phyloP scores from a whole-genome alignment of 2,888 invertebrate genomes.

The Chloroclysta siterata region DNA sequence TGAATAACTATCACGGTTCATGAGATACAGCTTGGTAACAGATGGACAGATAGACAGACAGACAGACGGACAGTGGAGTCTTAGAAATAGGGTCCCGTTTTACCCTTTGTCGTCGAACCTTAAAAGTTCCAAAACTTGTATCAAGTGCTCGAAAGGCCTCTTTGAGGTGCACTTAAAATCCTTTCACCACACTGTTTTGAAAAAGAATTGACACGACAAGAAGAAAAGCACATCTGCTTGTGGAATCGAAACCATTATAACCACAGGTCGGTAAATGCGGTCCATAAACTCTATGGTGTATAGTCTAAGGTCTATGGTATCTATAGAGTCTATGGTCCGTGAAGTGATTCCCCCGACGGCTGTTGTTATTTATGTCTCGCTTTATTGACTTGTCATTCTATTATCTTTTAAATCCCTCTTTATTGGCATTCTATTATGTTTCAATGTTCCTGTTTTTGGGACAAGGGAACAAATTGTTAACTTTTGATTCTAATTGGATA shows the following conservation, averaged over 20 bases:
- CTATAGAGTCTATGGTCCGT: conserved; percentile 40
- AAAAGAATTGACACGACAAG: too few species aligned
- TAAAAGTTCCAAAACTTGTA: too few species aligned
- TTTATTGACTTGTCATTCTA: conserved; percentile 23
- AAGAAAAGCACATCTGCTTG: conserved; percentile 9
- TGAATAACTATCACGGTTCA: too few species aligned
- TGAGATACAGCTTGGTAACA: too few species aligned
- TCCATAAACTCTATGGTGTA: conserved; percentile 7
- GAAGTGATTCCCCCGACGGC: conserved; percentile 30
- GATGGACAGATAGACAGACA: too few species aligned
- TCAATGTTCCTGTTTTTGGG: neutral
- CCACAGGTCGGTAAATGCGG: conserved; percentile 36
- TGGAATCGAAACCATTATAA: neutral
- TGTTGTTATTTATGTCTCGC: conserved; percentile 15
- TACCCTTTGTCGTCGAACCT: too few species aligned
- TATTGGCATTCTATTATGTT: conserved; percentile 1
- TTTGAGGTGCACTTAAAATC: too few species aligned
- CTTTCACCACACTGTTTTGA: too few species aligned
- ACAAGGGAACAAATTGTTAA: neutral
- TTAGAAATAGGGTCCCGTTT: too few species aligned
- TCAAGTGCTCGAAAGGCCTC: too few species aligned
- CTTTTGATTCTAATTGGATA: too few species aligned
- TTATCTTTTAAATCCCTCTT: conserved; percentile 9
- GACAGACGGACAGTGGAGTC: too few species aligned
- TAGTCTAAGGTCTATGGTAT: neutral